A percentile compares a stretch with the other conserved stretches of the same genome.
phyloP scores from a whole-genome alignment of 2,797 vertebrate genomes.

The Agapornis canus region DNA sequence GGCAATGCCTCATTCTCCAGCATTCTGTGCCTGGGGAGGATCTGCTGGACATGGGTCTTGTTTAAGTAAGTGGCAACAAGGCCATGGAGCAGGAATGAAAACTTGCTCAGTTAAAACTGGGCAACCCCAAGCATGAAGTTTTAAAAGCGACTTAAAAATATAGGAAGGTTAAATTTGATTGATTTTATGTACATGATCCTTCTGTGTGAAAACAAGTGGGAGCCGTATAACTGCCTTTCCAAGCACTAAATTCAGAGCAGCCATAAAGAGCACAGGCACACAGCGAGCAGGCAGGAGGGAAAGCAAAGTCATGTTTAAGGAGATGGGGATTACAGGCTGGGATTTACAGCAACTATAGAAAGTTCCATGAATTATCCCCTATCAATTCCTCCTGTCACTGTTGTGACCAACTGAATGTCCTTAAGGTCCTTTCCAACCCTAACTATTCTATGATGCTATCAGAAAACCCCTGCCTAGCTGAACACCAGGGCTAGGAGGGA shows the following conservation, averaged over 20 bases:
- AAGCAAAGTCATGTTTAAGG: neutral
- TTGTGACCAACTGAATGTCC: neutral
- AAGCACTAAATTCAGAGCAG: neutral
- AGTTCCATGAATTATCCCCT: neutral
- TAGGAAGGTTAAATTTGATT: neutral
- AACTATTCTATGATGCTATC: neutral
- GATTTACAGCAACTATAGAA: neutral
- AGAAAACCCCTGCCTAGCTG: neutral
- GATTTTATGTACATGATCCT: neutral
- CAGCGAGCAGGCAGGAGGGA: neutral
- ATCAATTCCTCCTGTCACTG: neutral
- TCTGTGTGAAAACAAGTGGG: neutral
- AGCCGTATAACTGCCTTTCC: neutral
- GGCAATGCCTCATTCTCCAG: neutral
- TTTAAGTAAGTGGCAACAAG: neutral
- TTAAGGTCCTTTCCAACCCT: neutral
- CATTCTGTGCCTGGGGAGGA: neutral
- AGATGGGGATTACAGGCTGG: neutral
- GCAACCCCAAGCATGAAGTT: neutral
- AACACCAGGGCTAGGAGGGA: neutral
- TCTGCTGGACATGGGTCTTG: accelerated
- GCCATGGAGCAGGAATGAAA: neutral
- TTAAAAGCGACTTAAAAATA: neutral
- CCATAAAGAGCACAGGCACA: neutral
- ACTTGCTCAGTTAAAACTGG: neutral